Conservation (phyloP, 2,113 vertebrate species). For the Balaeniceps rex region DNA sequence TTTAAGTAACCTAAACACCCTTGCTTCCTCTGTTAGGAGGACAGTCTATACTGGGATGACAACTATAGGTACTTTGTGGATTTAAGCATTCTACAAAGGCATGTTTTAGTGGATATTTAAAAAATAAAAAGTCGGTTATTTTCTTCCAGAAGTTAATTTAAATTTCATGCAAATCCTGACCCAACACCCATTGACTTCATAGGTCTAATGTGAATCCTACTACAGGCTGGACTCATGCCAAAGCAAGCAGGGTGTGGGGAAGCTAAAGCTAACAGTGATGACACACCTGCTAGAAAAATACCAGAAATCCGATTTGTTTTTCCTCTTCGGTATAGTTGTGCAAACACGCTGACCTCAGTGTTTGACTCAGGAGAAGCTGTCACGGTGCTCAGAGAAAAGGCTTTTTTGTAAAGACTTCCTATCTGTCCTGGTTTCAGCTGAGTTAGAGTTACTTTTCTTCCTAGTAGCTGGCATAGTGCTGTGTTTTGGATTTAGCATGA, state of each 20-base stretch:
- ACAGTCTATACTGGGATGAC: background rate
- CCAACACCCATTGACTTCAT: background rate
- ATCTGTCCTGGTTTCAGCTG: too few species aligned
- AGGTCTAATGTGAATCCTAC: background rate
- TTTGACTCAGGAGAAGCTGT: background rate
- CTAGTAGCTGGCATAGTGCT: too few species aligned
- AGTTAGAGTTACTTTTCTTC: too few species aligned
- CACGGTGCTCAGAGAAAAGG: background rate
- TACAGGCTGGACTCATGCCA: background rate
- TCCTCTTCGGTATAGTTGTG: background rate
- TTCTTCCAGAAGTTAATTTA: background rate
- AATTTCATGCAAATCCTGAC: background rate
- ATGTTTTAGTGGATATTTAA: background rate
- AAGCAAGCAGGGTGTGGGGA: background rate
- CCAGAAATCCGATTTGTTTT: background rate
- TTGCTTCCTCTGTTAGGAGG: background rate
- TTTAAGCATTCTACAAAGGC: background rate
- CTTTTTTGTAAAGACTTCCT: background rate
- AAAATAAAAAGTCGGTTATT: background rate
- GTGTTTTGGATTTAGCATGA: too few species aligned
- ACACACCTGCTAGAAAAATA: background rate
- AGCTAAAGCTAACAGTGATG: background rate
- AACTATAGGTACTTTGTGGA: background rate
- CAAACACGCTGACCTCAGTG: background rate
- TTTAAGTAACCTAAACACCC: background rate